Evolutionary conservation across 2,797 vertebrate genomes (phyloP), one percentile per base, ranked within the genome.

Genomic region (Luscinia luscinia): DNA sequence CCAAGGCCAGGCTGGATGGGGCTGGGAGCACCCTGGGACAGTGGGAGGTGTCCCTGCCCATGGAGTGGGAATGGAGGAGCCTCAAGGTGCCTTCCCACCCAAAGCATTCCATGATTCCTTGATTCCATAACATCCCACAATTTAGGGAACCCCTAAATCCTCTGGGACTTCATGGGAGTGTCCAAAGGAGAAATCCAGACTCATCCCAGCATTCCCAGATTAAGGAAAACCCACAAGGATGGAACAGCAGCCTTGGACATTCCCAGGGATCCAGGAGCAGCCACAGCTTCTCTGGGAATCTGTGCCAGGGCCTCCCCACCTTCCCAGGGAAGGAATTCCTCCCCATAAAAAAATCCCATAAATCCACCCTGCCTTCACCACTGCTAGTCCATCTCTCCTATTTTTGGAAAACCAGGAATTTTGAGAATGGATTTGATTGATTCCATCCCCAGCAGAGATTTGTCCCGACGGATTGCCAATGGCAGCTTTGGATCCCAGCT

Each of bases 51-150:
- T 24, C 46, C 68, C 45, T 46, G 4, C 4, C 4, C 55, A 1
- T 3, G 43, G 61, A 21, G 43, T 43, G 52, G 78, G 51, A 66
- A 26, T 10, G 43, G 52, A 45, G 2, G 32, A 26, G 6, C 22
- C 20, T 38, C 41, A n/a, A 48, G 61, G 46, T 22, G 11, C 17
- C 15, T 84, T 77, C 69, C 10, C 6, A 80, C 28, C 5, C 52
- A 36, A 69, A 74, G 8, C 43, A 36, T 34, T n/a, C 46, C 30
- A 9, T 3, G 28, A 12, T 2, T 23, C 24, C 1, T 2, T 9
- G 22, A 77, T 34, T 41, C 69, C 38, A 0, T 10, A 46, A 17
- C 9, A 52, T 26, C 18, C 24, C n/a, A 4, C 0, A 0, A 28
- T 12, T 43, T 28, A 21, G 59, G 58, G 23, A 11, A 26, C 10